Base-by-base conservation (phyloP, 2,888 invertebrate species). In the Drosophila anomalata region DNA sequence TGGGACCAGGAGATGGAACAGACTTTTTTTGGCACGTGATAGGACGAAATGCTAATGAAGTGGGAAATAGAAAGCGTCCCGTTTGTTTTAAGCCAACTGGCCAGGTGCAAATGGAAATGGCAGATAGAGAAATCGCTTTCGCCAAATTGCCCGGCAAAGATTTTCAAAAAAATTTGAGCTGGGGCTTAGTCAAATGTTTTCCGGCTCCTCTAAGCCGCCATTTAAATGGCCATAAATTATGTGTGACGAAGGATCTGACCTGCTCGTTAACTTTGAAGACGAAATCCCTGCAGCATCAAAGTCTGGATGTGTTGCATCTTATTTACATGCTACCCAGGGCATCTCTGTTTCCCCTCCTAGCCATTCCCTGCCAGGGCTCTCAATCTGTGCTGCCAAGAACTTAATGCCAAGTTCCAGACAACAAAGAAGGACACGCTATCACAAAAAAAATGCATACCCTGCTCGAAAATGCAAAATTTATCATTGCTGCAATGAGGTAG, bases 191-290 rank as follows among this genome's bases (percentile, higher is more conserved):
- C 65, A 70, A 78, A 67, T 72, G 70, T 70, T 55, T 63, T 24
- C 54, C 46, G 41, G 41, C 51, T 58, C 52, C 44, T 55, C 51
- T 41, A 68, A 75, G 70, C 61, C 61, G 57, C 63, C 76, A 73
- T 66, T 77, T 73, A 76, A 83, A 78, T 62, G 75, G 33, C 71
- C 82, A 82, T 82, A 82, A 85, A 82, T 82, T 82, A 85, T 79
- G 76, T 73, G 81, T 77, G 81, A 77, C 72, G 75, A 67, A 63
- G 61, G 73, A 61, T 70, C 58, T 68, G 29, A 72, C 41, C 62
- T 71, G 76, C 82, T 83, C 76, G 80, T 78, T 78, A 77, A 74
- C 63, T 83, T 74, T 67, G 72, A 72, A 62, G 61, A 69, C 58
- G 61, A 75, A 83, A 79, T 74, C 73, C 74, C 50, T 55, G 74